A percentile compares a stretch with the other conserved stretches of the same genome.
Evolutionary conservation across 2,888 invertebrate species (phyloP).

Genomic region (Apotomis capreana): DNA sequence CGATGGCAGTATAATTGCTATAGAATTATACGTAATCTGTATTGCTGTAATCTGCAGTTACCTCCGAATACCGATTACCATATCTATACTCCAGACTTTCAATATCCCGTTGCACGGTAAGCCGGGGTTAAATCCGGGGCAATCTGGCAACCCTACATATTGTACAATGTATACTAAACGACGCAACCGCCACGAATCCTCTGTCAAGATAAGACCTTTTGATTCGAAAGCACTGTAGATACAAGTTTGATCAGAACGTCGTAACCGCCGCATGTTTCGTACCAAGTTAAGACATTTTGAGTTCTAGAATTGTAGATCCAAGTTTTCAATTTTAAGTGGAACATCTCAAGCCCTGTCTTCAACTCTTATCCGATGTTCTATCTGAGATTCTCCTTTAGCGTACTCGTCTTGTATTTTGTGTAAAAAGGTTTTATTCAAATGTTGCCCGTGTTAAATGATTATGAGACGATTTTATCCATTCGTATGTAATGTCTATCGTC

Average conservation of each 20-base stretch:
- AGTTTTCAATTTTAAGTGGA: conserved; percentile 20
- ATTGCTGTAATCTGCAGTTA: neutral
- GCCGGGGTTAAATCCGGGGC: neutral
- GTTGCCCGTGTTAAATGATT: neutral
- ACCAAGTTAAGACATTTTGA: neutral
- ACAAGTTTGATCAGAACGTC: neutral
- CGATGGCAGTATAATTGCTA: too few species aligned
- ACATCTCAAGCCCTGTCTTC: conserved; percentile 4
- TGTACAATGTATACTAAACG: neutral
- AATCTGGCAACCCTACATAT: neutral
- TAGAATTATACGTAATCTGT: too few species aligned
- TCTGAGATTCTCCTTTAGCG: conserved; percentile 2
- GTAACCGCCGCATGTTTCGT: neutral
- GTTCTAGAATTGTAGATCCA: neutral
- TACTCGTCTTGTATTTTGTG: too few species aligned
- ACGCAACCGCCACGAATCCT: too few species aligned
- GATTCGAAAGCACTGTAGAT: too few species aligned
- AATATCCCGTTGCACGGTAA: neutral
- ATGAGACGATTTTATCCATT: neutral
- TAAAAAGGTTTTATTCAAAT: conserved; percentile 18
- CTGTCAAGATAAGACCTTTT: too few species aligned
- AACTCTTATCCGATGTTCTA: conserved; percentile 10
- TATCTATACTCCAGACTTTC: neutral
- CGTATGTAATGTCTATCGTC: neutral
- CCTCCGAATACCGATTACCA: neutral